Evolutionary conservation across 2,113 vertebrate species (phyloP), one percentile per base, ranked within the genome.

Genomic region (Myiozetetes cayanensis): DNA sequence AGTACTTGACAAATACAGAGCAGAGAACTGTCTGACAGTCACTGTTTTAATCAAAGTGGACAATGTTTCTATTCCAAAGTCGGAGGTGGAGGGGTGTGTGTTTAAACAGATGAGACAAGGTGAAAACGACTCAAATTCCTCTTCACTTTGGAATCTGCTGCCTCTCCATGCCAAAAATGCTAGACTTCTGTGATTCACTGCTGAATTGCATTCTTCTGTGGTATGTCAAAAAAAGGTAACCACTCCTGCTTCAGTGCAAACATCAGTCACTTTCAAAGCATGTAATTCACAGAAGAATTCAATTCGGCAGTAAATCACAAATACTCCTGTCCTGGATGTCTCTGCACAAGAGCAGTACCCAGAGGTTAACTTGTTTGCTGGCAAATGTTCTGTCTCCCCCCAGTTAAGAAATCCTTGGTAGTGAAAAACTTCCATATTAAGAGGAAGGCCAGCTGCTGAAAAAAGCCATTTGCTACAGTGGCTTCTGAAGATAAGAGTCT

Each of bases 11-110:
- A 84, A 84, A 77, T 30, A 39, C 8, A 71, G 27, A 65, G 30
- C 46, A 72, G 56, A 78, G 43, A 84, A 33, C 44, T 67, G 15
- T 66, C 85, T 30, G n/a, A 56, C 5, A 43, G 17, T 50, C 39
- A 27, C 5, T 47, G 23, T 66, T 92, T 82, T 70, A 73, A 83
- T 72, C 41, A 12, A 53, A 62, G 19, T 2, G 0, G 30, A 33
- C 22, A 35, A 14, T 9, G 8, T 39, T 76, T 66, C 37, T 67
- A 49, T 58, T 81, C 25, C 43, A 46, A 82, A 66, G 25, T 19
- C 0, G 1, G 25, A 50, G 14, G 2, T 8, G 8, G 28, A 7
- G 7, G 2, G 8, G 14, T 4, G 10, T n/a, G 15, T 9, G 22
- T 52, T 78, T 72, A 47, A 91, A 50, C 23, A 78, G 31, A 58